Base-by-base conservation (phyloP, 2,888 invertebrate genomes). In the Dolichomitus sp. region DNA sequence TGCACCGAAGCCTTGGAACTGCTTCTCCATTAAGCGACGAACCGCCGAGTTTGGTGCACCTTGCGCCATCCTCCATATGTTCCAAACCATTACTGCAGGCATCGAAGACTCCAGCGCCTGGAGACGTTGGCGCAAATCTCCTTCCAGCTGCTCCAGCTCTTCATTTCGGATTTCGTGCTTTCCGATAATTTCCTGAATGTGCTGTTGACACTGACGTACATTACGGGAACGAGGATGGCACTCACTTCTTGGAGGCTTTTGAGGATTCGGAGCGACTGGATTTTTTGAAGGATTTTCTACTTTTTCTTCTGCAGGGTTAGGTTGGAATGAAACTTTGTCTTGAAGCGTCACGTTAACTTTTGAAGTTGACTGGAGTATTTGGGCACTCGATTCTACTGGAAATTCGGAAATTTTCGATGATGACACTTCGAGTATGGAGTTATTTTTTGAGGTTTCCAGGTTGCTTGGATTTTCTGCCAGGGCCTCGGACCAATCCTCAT, bases 31-130 rank as follows among this genome's bases (percentile, higher is more conserved):
- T 7, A 88, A 59, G 0, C 84, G 86, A 11, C 82, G 81, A 0
- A 91, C 79, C 12, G 68, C 83, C 2, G 88, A 80, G 0, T 84
- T 70, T 0, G 86, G 73, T 0, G 80, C 83, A 0, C 87, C 86
- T 52, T 88, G 87, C 0, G 89, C 66, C 90, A 93, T 94, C 86
- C 94, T 93, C 87, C 95, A 94, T 30, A 95, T 94, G 85, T 96
- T 96, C 95, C 95, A 96, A 30, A 95, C 94, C 88, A 96, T 86
- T 73, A 96, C 92, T 0, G 96, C 95, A 0, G 96, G 96, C 84
- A 96, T 95, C 7, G 95, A 95, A 84, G 94, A 95, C 90, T 96
- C 95, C 75, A 96, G 92, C 86, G 95, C 94, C 73, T 95, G 94
- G 69, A 96, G 88, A 80, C 96, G 94, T 65, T 94, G 94, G 70